These are phyloP conservation scores for Pammene fasciana DNA, from an alignment of 2,888 invertebrate species.

Conservation along the genomic window DNA sequence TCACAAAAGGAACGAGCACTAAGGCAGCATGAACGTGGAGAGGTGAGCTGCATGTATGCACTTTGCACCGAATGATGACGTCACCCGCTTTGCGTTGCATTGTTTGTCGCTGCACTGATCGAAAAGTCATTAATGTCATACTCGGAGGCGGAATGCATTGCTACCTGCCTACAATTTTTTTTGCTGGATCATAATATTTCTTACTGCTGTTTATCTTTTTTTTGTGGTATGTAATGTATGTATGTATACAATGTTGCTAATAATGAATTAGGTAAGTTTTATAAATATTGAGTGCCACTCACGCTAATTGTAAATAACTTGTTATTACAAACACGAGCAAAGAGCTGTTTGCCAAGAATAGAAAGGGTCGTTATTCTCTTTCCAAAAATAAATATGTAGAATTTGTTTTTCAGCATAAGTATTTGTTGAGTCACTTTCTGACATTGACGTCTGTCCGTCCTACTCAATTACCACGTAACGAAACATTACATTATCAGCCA, in stretches of 20 bases:
- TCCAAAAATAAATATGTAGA: constrained; percentile 7
- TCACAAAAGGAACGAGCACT: constrained; percentile 79
- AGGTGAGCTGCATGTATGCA: constrained; percentile 80
- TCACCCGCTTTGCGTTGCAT: constrained; percentile 72
- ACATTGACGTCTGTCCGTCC: constrained; percentile 33
- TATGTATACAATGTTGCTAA: no score
- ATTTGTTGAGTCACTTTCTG: constrained; percentile 31
- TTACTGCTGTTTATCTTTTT: neutral
- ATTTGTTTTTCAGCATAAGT: constrained; percentile 14
- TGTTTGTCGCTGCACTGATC: constrained; percentile 69
- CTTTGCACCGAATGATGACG: constrained; percentile 83
- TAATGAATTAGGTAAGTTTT: neutral
- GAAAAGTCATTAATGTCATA: constrained; percentile 33
- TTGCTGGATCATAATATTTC: neutral
- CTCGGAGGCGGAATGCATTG: neutral
- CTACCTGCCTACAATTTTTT: neutral
- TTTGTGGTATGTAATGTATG: no score
- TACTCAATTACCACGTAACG: constrained; percentile 22
- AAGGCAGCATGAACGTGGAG: constrained; percentile 75
- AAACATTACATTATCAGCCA: constrained; percentile 15
- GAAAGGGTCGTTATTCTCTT: constrained; percentile 12
- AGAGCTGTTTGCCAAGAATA: constrained; percentile 14
- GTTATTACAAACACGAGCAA: constrained; percentile 18
- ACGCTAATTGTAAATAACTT: constrained; percentile 3
- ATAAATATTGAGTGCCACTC: neutral